phyloP scores from a whole-genome alignment of 2,888 invertebrate species.

The Notodonta ziczac region DNA sequence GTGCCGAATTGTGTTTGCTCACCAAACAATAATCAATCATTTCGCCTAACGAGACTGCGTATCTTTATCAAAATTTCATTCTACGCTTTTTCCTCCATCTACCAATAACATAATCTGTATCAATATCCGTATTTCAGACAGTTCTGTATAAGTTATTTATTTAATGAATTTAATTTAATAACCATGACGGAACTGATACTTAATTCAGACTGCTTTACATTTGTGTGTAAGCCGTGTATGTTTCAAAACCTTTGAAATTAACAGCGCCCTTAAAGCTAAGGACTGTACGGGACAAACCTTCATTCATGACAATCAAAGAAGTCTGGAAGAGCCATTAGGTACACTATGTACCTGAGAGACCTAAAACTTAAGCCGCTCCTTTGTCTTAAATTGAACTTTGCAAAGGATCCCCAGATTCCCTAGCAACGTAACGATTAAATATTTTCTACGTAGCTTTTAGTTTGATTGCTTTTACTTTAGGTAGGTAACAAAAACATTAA shows the following conservation, averaged over 20 bases:
- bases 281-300: too few species aligned
- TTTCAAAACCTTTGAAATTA: background rate
- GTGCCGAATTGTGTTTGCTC: constrained; percentile 62
- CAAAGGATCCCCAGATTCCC: background rate
- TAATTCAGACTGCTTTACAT: background rate
- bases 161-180: too few species aligned
- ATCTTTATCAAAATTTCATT: constrained; percentile 17
- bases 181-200: background rate
- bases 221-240: background rate
- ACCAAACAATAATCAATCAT: constrained; percentile 72
- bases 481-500: background rate
- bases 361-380: background rate
- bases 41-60: constrained; percentile 39
- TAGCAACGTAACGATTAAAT: background rate
- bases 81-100: constrained; percentile 19
- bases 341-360: too few species aligned
- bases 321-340: background rate
- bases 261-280: too few species aligned
- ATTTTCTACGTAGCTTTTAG: background rate
- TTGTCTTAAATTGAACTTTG: background rate
- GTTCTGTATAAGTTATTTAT: constrained; percentile 12
- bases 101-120: constrained; percentile 18
- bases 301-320: too few species aligned
- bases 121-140: constrained; percentile 24
- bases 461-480: constrained; percentile 2